Conservation (phyloP, 2,888 invertebrate species). For the Amitus sp. region DNA sequence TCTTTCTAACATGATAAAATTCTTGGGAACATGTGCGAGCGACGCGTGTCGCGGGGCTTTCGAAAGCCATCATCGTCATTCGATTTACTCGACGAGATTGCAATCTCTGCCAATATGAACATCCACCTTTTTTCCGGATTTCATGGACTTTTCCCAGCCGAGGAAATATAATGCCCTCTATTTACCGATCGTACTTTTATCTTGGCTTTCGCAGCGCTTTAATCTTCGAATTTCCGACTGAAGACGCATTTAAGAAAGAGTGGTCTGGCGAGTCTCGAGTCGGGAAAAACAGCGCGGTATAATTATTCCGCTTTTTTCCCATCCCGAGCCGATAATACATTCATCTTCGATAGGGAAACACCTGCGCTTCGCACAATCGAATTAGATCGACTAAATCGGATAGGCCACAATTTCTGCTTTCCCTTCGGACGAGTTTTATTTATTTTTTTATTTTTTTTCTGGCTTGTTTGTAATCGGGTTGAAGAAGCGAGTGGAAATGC, state of each 20-base stretch:
- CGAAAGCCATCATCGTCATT: too few species aligned
- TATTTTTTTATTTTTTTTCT: too few species aligned
- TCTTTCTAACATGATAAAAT: too few species aligned
- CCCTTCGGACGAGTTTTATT: too few species aligned
- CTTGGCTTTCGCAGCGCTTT: constrained; percentile 10
- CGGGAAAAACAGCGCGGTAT: constrained; percentile 18
- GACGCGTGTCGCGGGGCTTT: too few species aligned
- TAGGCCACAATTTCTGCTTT: constrained; percentile 12
- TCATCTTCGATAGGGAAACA: constrained; percentile 18
- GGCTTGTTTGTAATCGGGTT: too few species aligned
- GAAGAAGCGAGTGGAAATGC: too few species aligned
- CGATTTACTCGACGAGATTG: too few species aligned
- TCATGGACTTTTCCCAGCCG: not conserved
- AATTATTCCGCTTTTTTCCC: constrained; percentile 21
- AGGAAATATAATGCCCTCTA: not conserved
- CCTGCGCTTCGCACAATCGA: constrained; percentile 15
- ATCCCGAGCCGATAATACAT: constrained; percentile 19
- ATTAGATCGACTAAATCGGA: constrained; percentile 18
- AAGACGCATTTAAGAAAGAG: constrained; percentile 12
- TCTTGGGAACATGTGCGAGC: too few species aligned
- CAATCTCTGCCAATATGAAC: too few species aligned
- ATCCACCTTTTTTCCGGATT: too few species aligned
- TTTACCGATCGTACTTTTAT: constrained; percentile 16
- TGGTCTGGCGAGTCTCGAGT: too few species aligned
- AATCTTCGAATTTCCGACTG: constrained; percentile 22